These are phyloP conservation scores for Papilio aristodemus DNA, from an alignment of 1,140 invertebrate species.

Conservation along the genomic window DNA sequence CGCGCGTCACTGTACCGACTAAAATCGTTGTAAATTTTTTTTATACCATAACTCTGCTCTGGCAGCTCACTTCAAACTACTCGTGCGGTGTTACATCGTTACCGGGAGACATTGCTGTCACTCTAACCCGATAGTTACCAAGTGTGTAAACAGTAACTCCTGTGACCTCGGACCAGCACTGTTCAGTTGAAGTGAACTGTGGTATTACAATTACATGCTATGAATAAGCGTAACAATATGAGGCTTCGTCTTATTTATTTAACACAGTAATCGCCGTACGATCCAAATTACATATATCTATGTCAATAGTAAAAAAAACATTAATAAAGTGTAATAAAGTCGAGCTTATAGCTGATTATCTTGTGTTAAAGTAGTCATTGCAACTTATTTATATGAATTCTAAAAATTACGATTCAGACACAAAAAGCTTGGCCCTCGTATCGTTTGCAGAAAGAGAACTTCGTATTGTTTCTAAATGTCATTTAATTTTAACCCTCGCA, in stretches of 20 bases:
- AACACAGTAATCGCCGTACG: slow-evolving; percentile 28
- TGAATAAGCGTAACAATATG: slow-evolving; percentile 58
- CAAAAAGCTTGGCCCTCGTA: background rate
- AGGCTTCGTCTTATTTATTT: slow-evolving; percentile 45
- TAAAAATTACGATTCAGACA: background rate
- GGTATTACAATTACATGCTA: slow-evolving; percentile 42
- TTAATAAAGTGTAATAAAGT: slow-evolving; percentile 12
- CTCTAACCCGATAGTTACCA: background rate
- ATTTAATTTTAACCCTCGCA: background rate
- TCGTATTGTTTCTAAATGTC: background rate
- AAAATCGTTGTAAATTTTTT: slow-evolving; percentile 65
- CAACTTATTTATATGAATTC: background rate
- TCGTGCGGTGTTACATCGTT: slow-evolving; percentile 34
- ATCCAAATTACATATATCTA: slow-evolving; percentile 20
- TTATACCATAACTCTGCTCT: slow-evolving; percentile 49
- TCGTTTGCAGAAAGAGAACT: background rate
- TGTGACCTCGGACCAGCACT: too few species aligned
- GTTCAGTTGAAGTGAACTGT: slow-evolving; percentile 12
- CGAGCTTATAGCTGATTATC: slow-evolving; percentile 5
- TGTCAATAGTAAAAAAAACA: slow-evolving; percentile 18
- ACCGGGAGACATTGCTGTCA: slow-evolving; percentile 18
- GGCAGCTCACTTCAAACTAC: slow-evolving; percentile 44
- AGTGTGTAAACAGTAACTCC: background rate
- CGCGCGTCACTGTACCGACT: slow-evolving; percentile 54
- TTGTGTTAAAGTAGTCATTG: slow-evolving; percentile 13